Conservation (phyloP, 1,140 invertebrate genomes). For the Orchestia grillus region DNA sequence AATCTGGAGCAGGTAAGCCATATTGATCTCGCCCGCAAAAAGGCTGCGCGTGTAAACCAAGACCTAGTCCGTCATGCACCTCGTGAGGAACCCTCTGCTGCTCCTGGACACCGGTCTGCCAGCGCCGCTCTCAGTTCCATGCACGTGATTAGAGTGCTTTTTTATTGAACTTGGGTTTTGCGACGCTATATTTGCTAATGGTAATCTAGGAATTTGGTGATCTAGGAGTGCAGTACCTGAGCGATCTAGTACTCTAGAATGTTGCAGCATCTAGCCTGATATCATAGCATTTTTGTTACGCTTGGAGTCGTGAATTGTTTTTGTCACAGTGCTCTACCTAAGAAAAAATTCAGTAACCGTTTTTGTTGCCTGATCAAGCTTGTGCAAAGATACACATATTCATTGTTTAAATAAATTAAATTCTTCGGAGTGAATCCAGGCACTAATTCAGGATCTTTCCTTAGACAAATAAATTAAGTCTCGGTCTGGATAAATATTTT, state of each 20-base stretch:
- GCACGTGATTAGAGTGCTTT: neutral
- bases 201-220: neutral
- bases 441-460: too few species aligned
- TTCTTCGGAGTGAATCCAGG: neutral
- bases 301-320: neutral
- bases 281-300: neutral
- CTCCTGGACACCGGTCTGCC: neutral
- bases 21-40: conserved; percentile 49
- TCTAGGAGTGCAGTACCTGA: too few species aligned
- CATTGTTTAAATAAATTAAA: neutral
- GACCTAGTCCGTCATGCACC: neutral
- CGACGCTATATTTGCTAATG: neutral
- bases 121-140: neutral
- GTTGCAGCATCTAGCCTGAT: neutral
- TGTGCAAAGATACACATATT: neutral
- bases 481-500: too few species aligned
- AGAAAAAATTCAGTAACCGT: neutral
- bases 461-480: too few species aligned
- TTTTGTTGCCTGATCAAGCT: neutral
- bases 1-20: conserved; percentile 42
- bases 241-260: neutral
- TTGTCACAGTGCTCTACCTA: neutral
- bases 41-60: conserved; percentile 43
- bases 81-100: neutral
- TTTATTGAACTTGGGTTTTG: neutral